phyloP scores from a whole-genome alignment of 1,140 invertebrate species.

The Temnothorax nylanderi region DNA sequence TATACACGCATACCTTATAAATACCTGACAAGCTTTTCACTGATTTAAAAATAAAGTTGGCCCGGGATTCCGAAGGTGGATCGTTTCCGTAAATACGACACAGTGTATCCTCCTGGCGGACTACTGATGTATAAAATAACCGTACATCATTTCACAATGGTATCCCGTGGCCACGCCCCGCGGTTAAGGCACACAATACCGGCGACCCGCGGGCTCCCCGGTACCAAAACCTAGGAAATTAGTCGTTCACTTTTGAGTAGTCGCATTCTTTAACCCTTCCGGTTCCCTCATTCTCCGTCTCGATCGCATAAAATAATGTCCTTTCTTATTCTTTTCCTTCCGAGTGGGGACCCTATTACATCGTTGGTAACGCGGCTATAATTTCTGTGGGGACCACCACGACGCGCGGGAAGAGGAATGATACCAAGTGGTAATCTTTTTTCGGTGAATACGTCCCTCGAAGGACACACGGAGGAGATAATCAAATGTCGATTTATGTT shows the following conservation, averaged over 20 bases:
- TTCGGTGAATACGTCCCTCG: conserved; percentile 53
- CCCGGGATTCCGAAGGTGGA: background rate
- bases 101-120: conserved; percentile 32
- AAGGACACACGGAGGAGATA: conserved; percentile 44
- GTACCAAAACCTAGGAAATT: conserved; percentile 62
- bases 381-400: conserved; percentile 78
- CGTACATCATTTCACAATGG: conserved; percentile 67
- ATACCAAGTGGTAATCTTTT: conserved; percentile 66
- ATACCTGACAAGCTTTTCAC: conserved; percentile 1
- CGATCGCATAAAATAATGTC: background rate
- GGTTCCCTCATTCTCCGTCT: conserved; percentile 19
- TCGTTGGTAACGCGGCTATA: conserved; percentile 78
- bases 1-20: background rate
- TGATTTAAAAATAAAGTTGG: background rate
- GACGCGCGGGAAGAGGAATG: conserved; percentile 58
- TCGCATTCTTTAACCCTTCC: conserved; percentile 58
- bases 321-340: conserved; percentile 6
- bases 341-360: conserved; percentile 69
- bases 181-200: conserved; percentile 66
- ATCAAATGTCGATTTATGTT: conserved; percentile 61
- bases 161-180: conserved; percentile 64
- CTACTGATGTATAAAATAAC: conserved; percentile 74
- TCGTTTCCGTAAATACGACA: conserved; percentile 16
- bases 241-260: conserved; percentile 62
- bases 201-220: background rate